These are phyloP conservation scores for Rhingia rostrata DNA, from an alignment of 2,888 invertebrate species.

Conservation along the genomic window DNA sequence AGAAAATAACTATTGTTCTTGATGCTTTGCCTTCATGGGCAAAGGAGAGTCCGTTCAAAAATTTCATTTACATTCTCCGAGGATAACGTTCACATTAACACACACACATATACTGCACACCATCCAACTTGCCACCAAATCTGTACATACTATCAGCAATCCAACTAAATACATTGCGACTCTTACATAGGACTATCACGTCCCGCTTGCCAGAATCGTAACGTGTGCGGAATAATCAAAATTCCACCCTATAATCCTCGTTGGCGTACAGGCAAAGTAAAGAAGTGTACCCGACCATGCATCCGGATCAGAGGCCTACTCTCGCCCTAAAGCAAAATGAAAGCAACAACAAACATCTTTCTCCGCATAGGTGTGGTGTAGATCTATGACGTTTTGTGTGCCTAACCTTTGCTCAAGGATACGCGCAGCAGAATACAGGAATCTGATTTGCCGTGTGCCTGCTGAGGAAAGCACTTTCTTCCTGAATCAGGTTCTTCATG, in stretches of 20 bases:
- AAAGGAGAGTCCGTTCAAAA: slow-evolving; percentile 28
- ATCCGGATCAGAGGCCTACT: slow-evolving; percentile 24
- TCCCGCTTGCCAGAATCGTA: slow-evolving; percentile 56
- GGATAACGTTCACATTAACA: slow-evolving; percentile 32
- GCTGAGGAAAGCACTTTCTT: slow-evolving; percentile 40
- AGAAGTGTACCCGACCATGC: not conserved
- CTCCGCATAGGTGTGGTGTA: slow-evolving; percentile 46
- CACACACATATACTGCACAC: not conserved
- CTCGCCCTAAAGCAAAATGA: slow-evolving; percentile 18
- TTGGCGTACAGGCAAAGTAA: not conserved
- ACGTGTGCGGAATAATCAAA: slow-evolving; percentile 70
- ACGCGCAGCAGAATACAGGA: slow-evolving; percentile 22
- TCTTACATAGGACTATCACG: slow-evolving; percentile 63
- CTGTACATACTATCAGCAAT: slow-evolving; percentile 67
- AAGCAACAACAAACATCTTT: slow-evolving; percentile 16
- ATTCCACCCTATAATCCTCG: slow-evolving; percentile 46
- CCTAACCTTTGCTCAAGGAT: slow-evolving; percentile 65
- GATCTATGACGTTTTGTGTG: slow-evolving; percentile 34
- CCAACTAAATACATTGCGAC: slow-evolving; percentile 66
- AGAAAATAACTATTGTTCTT: slow-evolving; percentile 56
- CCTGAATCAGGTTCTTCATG: slow-evolving; percentile 61
- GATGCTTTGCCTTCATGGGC: slow-evolving; percentile 14
- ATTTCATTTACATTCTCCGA: slow-evolving; percentile 67
- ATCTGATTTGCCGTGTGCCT: slow-evolving; percentile 2
- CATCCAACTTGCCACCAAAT: slow-evolving; percentile 7